These are phyloP conservation scores for Lycocerus yunnanus DNA, from an alignment of 2,888 invertebrate species.

Conservation along the genomic window DNA sequence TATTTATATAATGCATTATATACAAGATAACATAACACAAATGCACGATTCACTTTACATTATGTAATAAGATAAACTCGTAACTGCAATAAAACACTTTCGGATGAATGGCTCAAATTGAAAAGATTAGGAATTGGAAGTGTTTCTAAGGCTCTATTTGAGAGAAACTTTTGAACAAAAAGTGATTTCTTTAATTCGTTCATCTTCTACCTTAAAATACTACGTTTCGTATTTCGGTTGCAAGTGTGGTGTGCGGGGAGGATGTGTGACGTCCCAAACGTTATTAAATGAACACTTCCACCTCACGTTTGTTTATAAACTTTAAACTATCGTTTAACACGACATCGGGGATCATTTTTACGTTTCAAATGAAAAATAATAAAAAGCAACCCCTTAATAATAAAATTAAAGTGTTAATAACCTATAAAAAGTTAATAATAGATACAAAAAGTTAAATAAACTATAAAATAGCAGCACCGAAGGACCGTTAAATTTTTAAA, in stretches of 20 bases:
- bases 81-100: neutral
- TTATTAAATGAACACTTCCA: neutral
- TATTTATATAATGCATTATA: slow-evolving; percentile 19
- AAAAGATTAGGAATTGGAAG: neutral
- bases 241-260: neutral
- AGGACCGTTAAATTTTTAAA: neutral
- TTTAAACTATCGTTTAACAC: neutral
- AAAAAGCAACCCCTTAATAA: neutral
- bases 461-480: neutral
- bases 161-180: neutral
- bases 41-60: slow-evolving; percentile 23
- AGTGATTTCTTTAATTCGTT: neutral
- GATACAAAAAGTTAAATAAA: neutral
- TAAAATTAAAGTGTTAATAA: neutral
- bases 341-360: neutral
- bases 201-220: too few species aligned
- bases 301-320: neutral
- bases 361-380: neutral
- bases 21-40: slow-evolving; percentile 27
- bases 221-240: neutral
- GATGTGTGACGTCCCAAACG: neutral
- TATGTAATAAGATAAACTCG: slow-evolving; percentile 12
- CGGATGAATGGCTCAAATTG: neutral
- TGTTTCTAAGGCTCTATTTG: neutral
- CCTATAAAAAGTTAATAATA: neutral